These are phyloP conservation scores for Tachysurus fulvidraco DNA, from an alignment of 2,113 vertebrate species.

Conservation along the genomic window DNA sequence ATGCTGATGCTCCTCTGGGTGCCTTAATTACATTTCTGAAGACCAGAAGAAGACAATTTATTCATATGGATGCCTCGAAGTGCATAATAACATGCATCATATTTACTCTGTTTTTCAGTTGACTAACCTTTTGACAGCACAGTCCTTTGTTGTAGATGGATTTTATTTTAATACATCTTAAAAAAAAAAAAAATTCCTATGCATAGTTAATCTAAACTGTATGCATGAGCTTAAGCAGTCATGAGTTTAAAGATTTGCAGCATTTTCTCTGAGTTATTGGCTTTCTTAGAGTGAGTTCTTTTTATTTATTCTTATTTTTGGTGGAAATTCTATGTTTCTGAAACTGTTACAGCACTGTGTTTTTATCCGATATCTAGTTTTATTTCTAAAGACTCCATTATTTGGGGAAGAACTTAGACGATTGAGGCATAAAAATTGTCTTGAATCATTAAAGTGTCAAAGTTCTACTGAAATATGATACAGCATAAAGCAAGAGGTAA, in stretches of 20 bases:
- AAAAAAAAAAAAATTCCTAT: neutral
- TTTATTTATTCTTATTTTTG: neutral
- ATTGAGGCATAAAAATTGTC: neutral
- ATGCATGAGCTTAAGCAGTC: neutral
- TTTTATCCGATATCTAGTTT: neutral
- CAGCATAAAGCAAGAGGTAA: neutral
- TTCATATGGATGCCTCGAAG: slow-evolving; percentile 1
- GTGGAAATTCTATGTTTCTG: neutral
- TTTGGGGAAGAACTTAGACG: neutral
- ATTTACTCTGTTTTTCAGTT: neutral
- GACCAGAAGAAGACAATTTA: slow-evolving; percentile 18
- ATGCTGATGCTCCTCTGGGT: slow-evolving; percentile 17
- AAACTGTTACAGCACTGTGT: neutral
- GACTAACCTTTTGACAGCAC: neutral
- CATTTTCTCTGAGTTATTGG: neutral
- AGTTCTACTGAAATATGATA: neutral
- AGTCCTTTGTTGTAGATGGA: neutral
- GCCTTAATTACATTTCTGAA: slow-evolving; percentile 19
- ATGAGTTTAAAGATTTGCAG: neutral
- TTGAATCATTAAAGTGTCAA: neutral
- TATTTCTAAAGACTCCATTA: neutral
- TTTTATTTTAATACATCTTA: neutral
- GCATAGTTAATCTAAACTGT: neutral
- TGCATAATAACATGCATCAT: slow-evolving; percentile 9
- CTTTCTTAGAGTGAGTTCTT: neutral